Percentiles rank a stretch among this genome's conserved stretches.
Evolutionary conservation across 2,888 invertebrate genomes (phyloP).

Genomic region (Sarcophaga caerulescens): DNA sequence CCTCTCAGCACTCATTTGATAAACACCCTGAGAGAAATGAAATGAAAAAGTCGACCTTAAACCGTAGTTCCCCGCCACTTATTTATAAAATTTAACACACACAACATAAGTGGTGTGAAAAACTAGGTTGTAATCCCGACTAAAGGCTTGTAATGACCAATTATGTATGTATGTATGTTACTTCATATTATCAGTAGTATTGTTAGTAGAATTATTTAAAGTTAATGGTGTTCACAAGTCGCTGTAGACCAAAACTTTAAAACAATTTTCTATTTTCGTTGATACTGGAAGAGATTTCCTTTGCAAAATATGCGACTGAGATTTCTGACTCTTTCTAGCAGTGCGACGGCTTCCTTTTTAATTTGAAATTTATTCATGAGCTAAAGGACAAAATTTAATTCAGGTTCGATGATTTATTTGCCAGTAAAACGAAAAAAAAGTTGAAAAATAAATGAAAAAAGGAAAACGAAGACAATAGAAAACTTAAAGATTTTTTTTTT

Average conservation of each 20-base stretch:
- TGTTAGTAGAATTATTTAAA: no score
- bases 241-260: not conserved
- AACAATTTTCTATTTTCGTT: constrained; percentile 10
- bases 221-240: no score
- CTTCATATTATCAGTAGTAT: no score
- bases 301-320: constrained; percentile 11
- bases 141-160: no score
- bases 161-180: no score
- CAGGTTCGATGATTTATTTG: constrained; percentile 78
- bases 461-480: constrained; percentile 28
- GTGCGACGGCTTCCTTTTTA: constrained; percentile 69
- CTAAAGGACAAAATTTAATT: constrained; percentile 77
- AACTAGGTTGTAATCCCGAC: no score
- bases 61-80: no score
- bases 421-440: constrained; percentile 24
- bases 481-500: constrained; percentile 51
- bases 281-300: constrained; percentile 31
- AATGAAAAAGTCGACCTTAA: no score
- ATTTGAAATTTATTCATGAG: constrained; percentile 80
- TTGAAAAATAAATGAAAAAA: not conserved
- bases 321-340: not conserved
- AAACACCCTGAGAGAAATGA: no score
- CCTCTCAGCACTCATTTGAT: no score
- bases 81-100: no score
- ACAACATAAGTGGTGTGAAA: no score